Evolutionary conservation across 2,797 vertebrate species (phyloP).

Genomic region (Pampus argenteus): DNA sequence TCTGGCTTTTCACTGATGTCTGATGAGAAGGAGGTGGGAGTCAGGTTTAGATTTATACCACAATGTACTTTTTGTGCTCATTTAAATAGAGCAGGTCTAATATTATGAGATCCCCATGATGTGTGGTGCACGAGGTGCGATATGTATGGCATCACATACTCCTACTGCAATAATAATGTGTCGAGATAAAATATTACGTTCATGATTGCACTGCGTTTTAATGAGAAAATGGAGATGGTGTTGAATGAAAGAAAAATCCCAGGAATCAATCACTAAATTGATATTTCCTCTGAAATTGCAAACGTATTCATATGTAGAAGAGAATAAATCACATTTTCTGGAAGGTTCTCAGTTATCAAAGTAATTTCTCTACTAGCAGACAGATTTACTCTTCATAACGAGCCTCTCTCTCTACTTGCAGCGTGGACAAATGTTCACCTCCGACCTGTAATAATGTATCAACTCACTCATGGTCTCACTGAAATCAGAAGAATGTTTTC

Average conservation of each 20-base stretch:
- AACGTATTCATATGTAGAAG: conserved; percentile 11
- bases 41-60: conserved; percentile 72
- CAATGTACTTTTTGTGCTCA: conserved; percentile 56
- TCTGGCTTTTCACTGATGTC: conserved; percentile 72
- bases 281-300: conserved; percentile 33
- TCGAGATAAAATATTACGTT: conserved; percentile 23
- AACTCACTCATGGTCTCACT: conserved; percentile 58
- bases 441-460: conserved; percentile 49
- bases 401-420: conserved; percentile 32
- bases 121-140: conserved; percentile 35
- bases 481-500: conserved; percentile 63
- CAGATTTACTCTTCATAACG: conserved; percentile 44
- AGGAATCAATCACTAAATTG: conserved; percentile 50
- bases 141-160: conserved; percentile 34
- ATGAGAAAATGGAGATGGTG: conserved; percentile 34
- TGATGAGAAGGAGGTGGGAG: conserved; percentile 66
- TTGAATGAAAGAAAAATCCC: conserved; percentile 38
- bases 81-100: conserved; percentile 55
- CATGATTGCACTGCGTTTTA: conserved; percentile 21
- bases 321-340: conserved; percentile 48
- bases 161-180: conserved; percentile 32
- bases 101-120: conserved; percentile 41
- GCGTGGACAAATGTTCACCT: conserved; percentile 49
- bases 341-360: conserved; percentile 55
- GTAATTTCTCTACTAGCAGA: conserved; percentile 54